These are phyloP conservation scores for Mermis nigrescens DNA, from an alignment of 2,888 invertebrate genomes.

Conservation along the genomic window DNA sequence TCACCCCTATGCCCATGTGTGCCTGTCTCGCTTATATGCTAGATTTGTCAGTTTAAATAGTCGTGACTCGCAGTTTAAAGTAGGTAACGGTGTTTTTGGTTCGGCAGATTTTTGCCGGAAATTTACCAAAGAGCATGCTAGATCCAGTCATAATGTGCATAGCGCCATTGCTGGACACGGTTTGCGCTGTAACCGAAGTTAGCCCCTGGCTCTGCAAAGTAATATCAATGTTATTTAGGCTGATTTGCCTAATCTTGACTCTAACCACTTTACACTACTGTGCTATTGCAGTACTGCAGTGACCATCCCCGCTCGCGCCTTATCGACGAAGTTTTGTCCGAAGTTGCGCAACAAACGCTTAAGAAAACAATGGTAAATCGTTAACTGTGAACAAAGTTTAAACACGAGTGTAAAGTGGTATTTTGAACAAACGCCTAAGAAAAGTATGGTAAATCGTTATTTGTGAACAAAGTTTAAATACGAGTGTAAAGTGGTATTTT, in stretches of 20 bases:
- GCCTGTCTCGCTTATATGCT: too few species aligned
- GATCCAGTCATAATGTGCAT: constrained; percentile 39
- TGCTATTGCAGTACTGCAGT: constrained; percentile 42
- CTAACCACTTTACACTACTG: background rate
- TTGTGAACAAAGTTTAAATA: too few species aligned
- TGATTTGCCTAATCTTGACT: background rate
- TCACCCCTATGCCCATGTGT: too few species aligned
- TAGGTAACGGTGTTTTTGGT: too few species aligned
- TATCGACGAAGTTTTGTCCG: constrained; percentile 49
- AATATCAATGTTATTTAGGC: constrained; percentile 13
- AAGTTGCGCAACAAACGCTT: constrained; percentile 54
- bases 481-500: too few species aligned
- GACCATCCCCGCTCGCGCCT: constrained; percentile 49
- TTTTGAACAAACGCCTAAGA: too few species aligned
- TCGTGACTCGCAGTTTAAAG: too few species aligned
- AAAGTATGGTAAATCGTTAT: too few species aligned
- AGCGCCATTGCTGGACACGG: constrained; percentile 49
- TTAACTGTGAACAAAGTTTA: too few species aligned
- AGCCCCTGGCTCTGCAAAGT: constrained; percentile 43
- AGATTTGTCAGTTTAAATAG: too few species aligned
- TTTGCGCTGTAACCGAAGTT: constrained; percentile 44
- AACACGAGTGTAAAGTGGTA: too few species aligned
- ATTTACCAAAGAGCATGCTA: constrained; percentile 31
- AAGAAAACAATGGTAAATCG: constrained; percentile 50
- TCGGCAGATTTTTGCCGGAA: constrained; percentile 12